Conservation (phyloP, 2,797 vertebrate species). For the Syndactyla subalaris region DNA sequence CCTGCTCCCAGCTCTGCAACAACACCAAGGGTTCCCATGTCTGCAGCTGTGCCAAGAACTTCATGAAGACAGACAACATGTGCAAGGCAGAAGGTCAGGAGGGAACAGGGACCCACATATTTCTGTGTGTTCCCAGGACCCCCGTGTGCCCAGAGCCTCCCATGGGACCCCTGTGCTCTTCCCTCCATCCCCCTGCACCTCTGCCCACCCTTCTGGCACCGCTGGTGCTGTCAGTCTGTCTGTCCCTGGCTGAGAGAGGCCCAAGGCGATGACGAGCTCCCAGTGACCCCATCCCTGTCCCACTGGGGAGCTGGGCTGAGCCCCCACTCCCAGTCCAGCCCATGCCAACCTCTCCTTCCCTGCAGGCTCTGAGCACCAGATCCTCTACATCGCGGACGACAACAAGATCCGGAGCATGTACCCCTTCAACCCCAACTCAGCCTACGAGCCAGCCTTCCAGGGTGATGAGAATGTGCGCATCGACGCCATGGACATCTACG, state of each 20-base stretch:
- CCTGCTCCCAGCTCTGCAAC: slow-evolving; percentile 95
- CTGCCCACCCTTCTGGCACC: not conserved
- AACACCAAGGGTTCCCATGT: slow-evolving; percentile 93
- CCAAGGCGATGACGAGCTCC: not conserved
- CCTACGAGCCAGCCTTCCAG: slow-evolving; percentile 93
- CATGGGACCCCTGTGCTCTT: not conserved
- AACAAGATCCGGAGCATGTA: slow-evolving; percentile 96
- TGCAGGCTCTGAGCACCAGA: slow-evolving; percentile 84
- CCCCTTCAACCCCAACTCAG: slow-evolving; percentile 89
- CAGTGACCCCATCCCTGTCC: not conserved
- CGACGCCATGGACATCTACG: slow-evolving; percentile 93
- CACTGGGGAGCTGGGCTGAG: not conserved
- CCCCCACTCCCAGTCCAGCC: not conserved
- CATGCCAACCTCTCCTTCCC: fast-evolving
- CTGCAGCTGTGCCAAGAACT: slow-evolving; percentile 92
- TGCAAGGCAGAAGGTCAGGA: slow-evolving; percentile 92
- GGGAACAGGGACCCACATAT: fast-evolving
- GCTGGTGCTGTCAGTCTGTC: fast-evolving
- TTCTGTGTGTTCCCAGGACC: not conserved
- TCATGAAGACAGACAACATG: slow-evolving; percentile 88
- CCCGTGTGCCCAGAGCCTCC: fast-evolving
- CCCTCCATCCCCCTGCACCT: not conserved
- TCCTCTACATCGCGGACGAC: slow-evolving; percentile 94
- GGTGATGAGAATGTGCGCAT: slow-evolving; percentile 93
- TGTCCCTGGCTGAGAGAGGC: not conserved